Evolutionary conservation across 2,888 invertebrate species (phyloP).

Genomic region (Tanypteryx hageni): DNA sequence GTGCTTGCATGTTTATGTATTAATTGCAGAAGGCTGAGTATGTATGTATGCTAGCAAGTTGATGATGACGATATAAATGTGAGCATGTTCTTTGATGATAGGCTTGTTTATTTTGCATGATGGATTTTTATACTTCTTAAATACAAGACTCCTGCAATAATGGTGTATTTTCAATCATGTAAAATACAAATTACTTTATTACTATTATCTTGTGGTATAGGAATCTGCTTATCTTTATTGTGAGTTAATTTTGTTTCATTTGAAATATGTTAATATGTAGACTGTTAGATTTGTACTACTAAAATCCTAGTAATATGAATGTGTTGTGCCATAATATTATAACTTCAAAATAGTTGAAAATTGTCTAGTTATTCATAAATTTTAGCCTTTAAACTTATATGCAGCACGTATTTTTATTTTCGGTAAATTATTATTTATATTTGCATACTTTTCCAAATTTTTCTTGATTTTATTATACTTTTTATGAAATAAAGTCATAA

Average conservation of each 20-base stretch:
- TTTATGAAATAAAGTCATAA: neutral
- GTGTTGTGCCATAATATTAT: constrained; percentile 27
- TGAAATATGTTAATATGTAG: constrained; percentile 3
- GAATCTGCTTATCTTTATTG: too few species aligned
- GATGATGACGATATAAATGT: neutral
- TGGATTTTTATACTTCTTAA: neutral
- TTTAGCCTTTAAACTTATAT: neutral
- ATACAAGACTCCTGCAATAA: neutral
- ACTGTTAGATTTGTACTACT: neutral
- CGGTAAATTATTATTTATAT: neutral
- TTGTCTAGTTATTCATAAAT: neutral
- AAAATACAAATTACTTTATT: neutral
- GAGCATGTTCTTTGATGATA: constrained; percentile 34
- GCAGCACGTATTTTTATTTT: constrained; percentile 27
- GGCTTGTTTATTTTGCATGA: constrained; percentile 11
- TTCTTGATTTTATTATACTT: constrained; percentile 8
- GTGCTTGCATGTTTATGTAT: constrained; percentile 61
- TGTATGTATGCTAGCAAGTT: constrained; percentile 48
- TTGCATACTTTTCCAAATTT: neutral
- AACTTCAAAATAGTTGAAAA: neutral
- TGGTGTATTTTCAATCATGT: neutral
- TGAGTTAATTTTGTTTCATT: too few species aligned
- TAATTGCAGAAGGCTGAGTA: constrained; percentile 55
- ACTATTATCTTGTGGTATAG: neutral
- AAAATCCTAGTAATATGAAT: neutral